Conservation (phyloP, 2,888 invertebrate species). For the Rhagonycha fulva region DNA sequence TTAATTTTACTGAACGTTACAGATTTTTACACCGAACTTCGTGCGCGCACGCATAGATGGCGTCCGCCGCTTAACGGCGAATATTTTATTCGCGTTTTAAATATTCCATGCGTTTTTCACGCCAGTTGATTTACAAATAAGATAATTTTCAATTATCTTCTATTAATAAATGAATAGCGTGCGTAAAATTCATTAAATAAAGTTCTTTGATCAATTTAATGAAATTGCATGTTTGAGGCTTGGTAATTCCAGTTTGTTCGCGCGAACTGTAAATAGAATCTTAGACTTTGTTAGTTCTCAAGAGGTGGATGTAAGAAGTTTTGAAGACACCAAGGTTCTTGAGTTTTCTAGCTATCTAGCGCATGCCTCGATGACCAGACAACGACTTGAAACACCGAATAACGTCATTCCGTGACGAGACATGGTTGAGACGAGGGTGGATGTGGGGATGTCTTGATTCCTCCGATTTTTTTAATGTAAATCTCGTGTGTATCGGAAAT, state of each 20-base stretch:
- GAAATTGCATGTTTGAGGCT: background rate
- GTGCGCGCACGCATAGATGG: background rate
- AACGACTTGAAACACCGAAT: slow-evolving; percentile 31
- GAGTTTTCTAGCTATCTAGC: slow-evolving; percentile 37
- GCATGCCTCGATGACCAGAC: slow-evolving; percentile 44
- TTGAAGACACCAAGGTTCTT: background rate
- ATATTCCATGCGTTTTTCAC: slow-evolving; percentile 1
- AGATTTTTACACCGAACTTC: background rate
- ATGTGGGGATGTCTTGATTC: slow-evolving; percentile 34
- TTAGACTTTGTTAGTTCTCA: background rate
- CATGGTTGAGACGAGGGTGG: slow-evolving; percentile 36
- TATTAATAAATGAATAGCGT: background rate
- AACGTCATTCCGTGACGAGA: slow-evolving; percentile 39
- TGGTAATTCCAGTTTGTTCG: background rate
- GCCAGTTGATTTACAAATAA: slow-evolving; percentile 5
- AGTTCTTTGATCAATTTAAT: background rate
- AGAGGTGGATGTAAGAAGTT: background rate
- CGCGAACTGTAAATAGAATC: background rate
- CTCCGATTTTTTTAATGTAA: slow-evolving; percentile 13
- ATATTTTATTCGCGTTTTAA: background rate
- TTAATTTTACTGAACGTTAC: background rate
- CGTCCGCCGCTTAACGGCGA: background rate
- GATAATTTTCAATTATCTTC: slow-evolving; percentile 2
- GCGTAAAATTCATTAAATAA: background rate
- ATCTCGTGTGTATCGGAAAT: slow-evolving; percentile 12